Evolutionary conservation across 1,140 invertebrate species (phyloP).

Genomic region (Drosophila yakuba): DNA sequence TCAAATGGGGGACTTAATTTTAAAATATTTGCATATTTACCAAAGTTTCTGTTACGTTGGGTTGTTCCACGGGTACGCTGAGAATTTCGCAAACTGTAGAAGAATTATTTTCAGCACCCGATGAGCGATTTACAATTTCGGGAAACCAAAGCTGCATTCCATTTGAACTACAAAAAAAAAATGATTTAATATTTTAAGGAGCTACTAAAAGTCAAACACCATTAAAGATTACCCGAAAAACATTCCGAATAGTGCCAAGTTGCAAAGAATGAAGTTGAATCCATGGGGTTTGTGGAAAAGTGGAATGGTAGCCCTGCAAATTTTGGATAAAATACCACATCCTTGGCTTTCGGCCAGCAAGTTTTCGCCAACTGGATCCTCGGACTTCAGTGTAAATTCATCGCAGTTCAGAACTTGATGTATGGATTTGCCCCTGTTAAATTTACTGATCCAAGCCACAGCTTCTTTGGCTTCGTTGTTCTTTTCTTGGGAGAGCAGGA

Average conservation of each 20-base stretch:
- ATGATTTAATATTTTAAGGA: too few species aligned
- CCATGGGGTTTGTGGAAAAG: constrained; percentile 81
- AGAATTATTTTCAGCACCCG: constrained; percentile 40
- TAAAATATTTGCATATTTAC: constrained; percentile 16
- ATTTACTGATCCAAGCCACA: constrained; percentile 85
- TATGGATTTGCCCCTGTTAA: constrained; percentile 85
- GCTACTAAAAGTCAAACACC: background rate
- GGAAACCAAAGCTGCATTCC: constrained; percentile 85
- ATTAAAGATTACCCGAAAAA: constrained; percentile 68
- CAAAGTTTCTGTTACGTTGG: constrained; percentile 11
- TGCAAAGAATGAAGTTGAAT: constrained; percentile 73
- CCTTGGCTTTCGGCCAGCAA: constrained; percentile 45
- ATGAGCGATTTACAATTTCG: constrained; percentile 83
- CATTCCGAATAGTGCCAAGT: constrained; percentile 73
- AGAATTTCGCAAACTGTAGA: constrained; percentile 72
- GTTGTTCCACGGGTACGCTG: constrained; percentile 24
- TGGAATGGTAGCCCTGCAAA: constrained; percentile 71
- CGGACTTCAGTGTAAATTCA: constrained; percentile 55
- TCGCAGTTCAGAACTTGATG: constrained; percentile 43
- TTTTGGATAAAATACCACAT: constrained; percentile 65
- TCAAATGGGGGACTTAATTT: background rate
- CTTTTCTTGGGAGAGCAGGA: constrained; percentile 86
- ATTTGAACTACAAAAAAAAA: constrained; percentile 59
- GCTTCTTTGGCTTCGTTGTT: constrained; percentile 85
- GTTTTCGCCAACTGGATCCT: constrained; percentile 53